Evolutionary conservation across 2,113 vertebrate species (phyloP).

Genomic region (Ursus arctos): DNA sequence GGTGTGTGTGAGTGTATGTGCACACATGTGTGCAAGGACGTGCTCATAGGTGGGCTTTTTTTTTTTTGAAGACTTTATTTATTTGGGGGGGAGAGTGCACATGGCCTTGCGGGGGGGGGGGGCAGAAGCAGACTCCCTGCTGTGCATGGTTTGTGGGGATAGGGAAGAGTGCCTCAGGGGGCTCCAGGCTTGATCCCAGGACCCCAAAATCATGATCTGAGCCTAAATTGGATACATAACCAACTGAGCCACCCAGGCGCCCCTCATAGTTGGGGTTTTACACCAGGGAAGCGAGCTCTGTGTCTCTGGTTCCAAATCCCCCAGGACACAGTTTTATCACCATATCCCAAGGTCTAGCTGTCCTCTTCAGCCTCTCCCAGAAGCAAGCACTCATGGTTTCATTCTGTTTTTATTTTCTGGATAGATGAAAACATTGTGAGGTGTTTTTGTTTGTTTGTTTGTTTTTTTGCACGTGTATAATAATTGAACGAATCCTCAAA

Average conservation of each 20-base stretch:
- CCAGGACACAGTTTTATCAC: background rate
- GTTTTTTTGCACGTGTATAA: background rate
- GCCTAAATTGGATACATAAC: background rate
- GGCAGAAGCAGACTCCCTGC: background rate
- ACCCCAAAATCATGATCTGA: background rate
- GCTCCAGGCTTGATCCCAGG: background rate
- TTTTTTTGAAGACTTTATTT: background rate
- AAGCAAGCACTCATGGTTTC: background rate
- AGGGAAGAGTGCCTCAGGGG: too few relatives aligned
- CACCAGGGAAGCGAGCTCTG: accelerated
- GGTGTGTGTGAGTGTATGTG: accelerated
- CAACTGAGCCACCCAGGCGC: background rate
- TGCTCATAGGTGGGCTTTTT: background rate
- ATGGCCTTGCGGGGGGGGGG: too few relatives aligned
- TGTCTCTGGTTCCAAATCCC: background rate
- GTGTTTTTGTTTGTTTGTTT: too few relatives aligned
- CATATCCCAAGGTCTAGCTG: background rate
- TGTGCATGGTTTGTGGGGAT: background rate
- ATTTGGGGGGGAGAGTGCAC: too few relatives aligned
- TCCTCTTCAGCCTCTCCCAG: background rate
- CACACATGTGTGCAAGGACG: background rate
- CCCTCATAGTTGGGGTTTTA: background rate
- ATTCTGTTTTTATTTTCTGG: conserved; percentile 21
- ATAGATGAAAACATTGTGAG: background rate
- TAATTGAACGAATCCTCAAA: background rate